These are phyloP conservation scores for Uropetala carovei DNA, from an alignment of 2,888 invertebrate genomes.

Conservation along the genomic window DNA sequence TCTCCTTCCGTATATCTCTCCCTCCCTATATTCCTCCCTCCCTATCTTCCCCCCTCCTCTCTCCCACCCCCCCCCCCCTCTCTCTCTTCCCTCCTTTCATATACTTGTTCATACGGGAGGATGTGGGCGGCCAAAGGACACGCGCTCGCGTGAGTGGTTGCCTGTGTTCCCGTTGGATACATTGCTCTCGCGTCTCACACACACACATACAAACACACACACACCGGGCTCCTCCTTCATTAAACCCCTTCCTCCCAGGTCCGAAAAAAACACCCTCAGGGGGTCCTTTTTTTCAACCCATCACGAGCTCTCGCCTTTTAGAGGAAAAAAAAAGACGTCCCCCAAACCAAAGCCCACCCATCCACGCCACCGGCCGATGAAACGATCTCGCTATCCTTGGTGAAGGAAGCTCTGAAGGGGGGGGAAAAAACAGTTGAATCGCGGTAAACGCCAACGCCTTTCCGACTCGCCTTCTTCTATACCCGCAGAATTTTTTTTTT, in stretches of 20 bases:
- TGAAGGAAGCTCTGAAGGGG: neutral
- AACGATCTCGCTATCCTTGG: conserved; percentile 51
- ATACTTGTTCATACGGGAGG: too few species aligned
- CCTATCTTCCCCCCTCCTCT: neutral
- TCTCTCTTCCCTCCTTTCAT: neutral
- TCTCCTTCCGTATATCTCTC: neutral
- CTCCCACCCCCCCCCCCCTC: neutral
- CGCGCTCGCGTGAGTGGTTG: too few species aligned
- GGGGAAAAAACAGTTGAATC: conserved; percentile 37
- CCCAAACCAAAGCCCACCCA: neutral
- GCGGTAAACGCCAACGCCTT: conserved; percentile 52
- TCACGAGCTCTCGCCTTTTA: neutral
- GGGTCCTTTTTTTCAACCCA: neutral
- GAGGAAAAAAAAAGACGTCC: neutral
- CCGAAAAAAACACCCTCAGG: too few species aligned
- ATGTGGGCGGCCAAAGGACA: too few species aligned
- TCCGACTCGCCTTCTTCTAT: neutral
- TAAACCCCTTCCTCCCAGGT: too few species aligned
- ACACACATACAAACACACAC: too few species aligned
- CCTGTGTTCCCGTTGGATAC: too few species aligned
- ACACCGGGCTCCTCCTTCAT: neutral
- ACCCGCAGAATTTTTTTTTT: conserved; percentile 7
- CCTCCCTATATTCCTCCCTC: too few species aligned
- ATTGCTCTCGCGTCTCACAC: too few species aligned
- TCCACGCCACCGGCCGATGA: neutral